phyloP scores from a whole-genome alignment of 2,113 vertebrate genomes.

The Gadus macrocephalus region DNA sequence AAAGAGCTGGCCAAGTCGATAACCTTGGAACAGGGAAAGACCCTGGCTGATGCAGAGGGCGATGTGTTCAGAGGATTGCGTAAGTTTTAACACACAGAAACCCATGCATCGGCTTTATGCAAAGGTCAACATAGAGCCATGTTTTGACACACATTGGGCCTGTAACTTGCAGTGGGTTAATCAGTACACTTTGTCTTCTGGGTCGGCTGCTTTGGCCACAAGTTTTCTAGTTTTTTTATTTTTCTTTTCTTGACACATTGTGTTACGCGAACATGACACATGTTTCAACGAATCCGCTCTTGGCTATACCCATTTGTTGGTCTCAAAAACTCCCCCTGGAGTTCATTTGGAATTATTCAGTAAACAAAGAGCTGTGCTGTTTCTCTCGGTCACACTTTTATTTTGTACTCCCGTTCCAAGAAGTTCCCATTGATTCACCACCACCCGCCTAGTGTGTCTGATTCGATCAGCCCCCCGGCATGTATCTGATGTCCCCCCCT shows the following conservation, averaged over 20 bases:
- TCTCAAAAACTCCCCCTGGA: not conserved
- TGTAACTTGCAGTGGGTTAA: conserved; percentile 29
- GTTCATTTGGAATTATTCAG: not conserved
- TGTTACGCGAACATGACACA: not conserved
- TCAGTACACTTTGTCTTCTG: conserved; percentile 14
- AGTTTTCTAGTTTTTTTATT: not conserved
- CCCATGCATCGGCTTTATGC: conserved; percentile 4
- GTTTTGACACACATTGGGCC: not conserved
- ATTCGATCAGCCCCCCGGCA: not conserved
- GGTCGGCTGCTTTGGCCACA: not conserved
- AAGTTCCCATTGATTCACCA: too few relatives aligned
- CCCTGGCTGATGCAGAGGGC: conserved; percentile 93
- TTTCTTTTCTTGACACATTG: not conserved
- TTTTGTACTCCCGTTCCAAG: too few relatives aligned
- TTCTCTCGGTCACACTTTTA: too few relatives aligned
- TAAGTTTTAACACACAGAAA: conserved; percentile 69
- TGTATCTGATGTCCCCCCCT: conserved; percentile 9
- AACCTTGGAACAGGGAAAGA: conserved; percentile 95
- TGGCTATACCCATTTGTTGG: not conserved
- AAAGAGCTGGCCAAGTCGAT: conserved; percentile 92
- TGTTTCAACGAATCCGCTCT: not conserved
- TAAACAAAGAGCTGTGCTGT: too few relatives aligned
- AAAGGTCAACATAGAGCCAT: conserved; percentile 11
- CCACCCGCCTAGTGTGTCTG: not conserved
- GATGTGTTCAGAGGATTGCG: conserved; percentile 97